Conservation (phyloP, 2,797 vertebrate species). For the Pseudocheirus occidentalis region DNA sequence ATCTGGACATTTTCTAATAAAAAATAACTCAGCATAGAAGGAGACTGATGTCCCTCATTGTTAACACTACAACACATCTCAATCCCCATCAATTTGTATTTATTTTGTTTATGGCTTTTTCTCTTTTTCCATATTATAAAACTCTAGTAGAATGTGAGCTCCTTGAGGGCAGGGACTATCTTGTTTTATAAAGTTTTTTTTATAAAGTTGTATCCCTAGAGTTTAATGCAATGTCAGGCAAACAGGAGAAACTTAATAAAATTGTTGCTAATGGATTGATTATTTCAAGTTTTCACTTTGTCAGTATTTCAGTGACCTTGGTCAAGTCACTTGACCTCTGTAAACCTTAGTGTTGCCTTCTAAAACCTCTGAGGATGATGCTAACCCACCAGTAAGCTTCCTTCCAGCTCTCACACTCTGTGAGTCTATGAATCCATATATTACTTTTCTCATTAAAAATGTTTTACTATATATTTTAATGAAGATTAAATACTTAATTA, state of each 20-base stretch:
- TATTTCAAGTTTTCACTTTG: not conserved
- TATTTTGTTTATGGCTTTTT: not conserved
- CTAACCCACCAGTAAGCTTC: not conserved
- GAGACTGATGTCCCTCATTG: not conserved
- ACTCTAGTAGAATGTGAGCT: not conserved
- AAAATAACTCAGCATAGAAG: not conserved
- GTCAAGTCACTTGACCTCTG: not conserved
- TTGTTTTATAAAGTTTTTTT: not conserved
- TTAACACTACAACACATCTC: not conserved
- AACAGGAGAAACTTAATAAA: not conserved
- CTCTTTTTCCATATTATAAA: not conserved
- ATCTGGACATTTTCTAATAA: not conserved
- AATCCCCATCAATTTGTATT: not conserved
- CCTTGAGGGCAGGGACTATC: not conserved
- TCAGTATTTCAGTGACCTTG: not conserved
- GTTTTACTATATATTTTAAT: slow-evolving; percentile 41
- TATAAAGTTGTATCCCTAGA: not conserved
- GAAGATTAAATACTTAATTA: slow-evolving; percentile 44
- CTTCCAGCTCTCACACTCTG: not conserved
- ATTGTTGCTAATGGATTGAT: not conserved
- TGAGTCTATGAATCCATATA: not conserved
- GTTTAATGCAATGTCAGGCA: not conserved
- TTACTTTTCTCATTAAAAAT: slow-evolving; percentile 30
- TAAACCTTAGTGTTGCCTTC: not conserved
- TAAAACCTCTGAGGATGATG: not conserved